Percentiles rank a stretch among this genome's conserved stretches.
Evolutionary conservation across 2,888 invertebrate species (phyloP).

Genomic region (Oscheius sp.): DNA sequence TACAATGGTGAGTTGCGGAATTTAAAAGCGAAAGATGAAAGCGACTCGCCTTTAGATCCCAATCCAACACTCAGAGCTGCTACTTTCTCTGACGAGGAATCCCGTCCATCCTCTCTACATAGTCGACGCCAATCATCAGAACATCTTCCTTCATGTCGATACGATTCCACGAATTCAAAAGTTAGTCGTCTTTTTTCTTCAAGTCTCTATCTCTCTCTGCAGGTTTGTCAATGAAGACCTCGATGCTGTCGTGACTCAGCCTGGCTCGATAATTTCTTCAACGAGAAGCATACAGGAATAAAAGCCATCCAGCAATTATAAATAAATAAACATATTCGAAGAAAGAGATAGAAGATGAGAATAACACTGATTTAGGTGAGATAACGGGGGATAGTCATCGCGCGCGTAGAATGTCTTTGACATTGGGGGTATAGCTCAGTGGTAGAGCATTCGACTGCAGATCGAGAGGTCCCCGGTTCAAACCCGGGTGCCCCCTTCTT

Average conservation of each 20-base stretch:
- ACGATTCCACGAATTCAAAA: background rate
- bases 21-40: no score
- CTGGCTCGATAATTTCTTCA: no score
- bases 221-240: background rate
- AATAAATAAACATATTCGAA: no score
- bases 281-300: no score
- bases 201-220: background rate
- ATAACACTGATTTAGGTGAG: no score
- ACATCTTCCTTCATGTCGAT: background rate
- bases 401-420: background rate
- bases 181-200: no score
- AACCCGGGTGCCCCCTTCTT: constrained; percentile 63
- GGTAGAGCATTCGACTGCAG: constrained; percentile 69
- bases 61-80: constrained; percentile 47
- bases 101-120: constrained; percentile 1
- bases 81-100: background rate
- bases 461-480: constrained; percentile 69
- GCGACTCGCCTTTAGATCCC: no score
- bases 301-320: no score
- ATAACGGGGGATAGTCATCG: no score
- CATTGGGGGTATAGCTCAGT: constrained; percentile 68
- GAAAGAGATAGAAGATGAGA: no score
- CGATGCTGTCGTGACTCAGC: no score
- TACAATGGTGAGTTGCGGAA: no score
- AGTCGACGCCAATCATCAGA: background rate